Conservation (phyloP, 2,113 vertebrate species). For the Sylvietta virens region DNA sequence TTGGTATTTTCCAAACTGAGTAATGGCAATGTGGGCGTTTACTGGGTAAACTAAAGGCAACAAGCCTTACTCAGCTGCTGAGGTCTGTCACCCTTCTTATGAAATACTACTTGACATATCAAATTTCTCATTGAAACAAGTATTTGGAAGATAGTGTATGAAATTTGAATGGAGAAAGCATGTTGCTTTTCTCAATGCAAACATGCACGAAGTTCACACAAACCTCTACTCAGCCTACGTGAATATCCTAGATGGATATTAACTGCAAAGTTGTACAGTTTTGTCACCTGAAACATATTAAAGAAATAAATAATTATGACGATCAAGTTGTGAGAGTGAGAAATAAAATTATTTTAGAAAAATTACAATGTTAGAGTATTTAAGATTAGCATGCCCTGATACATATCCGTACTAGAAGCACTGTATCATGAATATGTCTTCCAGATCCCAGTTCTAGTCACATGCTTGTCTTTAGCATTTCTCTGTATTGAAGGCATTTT, state of each 20-base stretch:
- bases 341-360: neutral
- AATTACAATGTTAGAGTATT: neutral
- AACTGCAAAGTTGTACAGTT: neutral
- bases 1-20: neutral
- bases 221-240: neutral
- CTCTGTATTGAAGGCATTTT: neutral
- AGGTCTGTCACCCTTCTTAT: neutral
- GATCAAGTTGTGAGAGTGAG: neutral
- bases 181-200: neutral
- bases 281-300: neutral
- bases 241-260: neutral
- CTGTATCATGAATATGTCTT: neutral
- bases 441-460: neutral
- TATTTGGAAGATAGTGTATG: neutral
- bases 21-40: neutral
- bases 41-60: neutral
- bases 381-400: neutral
- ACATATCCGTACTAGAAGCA: neutral
- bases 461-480: neutral
- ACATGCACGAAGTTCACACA: neutral
- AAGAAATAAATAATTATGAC: neutral
- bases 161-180: neutral
- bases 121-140: neutral
- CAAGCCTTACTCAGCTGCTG: neutral
- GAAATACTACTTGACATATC: neutral